Base-by-base conservation (phyloP, 2,888 invertebrate species). In the Drosophila mettleri region DNA sequence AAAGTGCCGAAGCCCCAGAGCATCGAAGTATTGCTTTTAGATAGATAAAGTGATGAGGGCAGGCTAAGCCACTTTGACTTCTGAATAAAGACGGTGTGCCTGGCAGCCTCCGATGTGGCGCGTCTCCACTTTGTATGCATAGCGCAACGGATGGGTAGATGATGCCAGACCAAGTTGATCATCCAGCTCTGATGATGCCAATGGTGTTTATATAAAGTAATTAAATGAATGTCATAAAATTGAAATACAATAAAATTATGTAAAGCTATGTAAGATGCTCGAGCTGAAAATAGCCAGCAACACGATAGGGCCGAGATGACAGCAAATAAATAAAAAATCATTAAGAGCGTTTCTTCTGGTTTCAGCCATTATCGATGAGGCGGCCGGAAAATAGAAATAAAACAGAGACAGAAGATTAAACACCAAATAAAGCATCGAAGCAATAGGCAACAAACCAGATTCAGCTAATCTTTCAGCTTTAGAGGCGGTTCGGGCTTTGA, bases 321-420 rank as follows among this genome's bases (percentile, higher is more conserved):
- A 78, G 74, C 68, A 80, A 74, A 86, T 86, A 88, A 86, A 86
- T 86, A 86, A 70, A 74, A 74, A 73, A 72, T 88, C 89, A 87
- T 86, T 85, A 85, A 68, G 72, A 80, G 61, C 55, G 66, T 63
- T 53, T 67, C 69, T 64, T 70, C 68, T 63, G 67, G 59, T 69
- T 61, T 68, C 9, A 36, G 45, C 55, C 55, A 70, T 68, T 78
- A 66, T 78, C 49, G 69, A 48, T 27, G 59, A 39, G 65, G 66
- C 69, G 29, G 67, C 54, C 63, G 63, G 64, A 57, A 49, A 41
- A 16, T 57, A 69, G 48, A 64, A 55, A 55, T 66, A 54, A 54
- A 53, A 53, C 55, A 61, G 59, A 41, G 53, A 36, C 51, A 33
- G 54, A 63, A 51, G 48, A 53, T 63, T 72, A 78, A 69, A 63